Evolutionary conservation across 2,888 invertebrate species (phyloP).

Genomic region (Tethea ocularis): DNA sequence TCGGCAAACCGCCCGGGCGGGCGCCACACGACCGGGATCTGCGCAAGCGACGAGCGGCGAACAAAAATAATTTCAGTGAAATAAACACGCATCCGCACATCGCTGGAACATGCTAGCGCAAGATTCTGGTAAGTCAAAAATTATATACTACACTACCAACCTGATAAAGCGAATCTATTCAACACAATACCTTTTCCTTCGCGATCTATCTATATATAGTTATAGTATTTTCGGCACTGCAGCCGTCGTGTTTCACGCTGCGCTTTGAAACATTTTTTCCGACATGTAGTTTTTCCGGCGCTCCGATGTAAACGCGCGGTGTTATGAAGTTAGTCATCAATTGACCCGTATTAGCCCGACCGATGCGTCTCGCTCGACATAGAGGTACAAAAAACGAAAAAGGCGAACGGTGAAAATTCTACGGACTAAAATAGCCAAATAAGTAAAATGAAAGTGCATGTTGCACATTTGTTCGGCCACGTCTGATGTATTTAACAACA

Average conservation of each 20-base stretch:
- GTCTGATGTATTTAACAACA: conserved; percentile 39
- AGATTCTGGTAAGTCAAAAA: conserved; percentile 76
- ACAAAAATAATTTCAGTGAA: conserved; percentile 73
- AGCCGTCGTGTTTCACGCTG: conserved; percentile 57
- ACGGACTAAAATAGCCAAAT: conserved; percentile 32
- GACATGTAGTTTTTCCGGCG: conserved; percentile 21
- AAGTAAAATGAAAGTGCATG: conserved; percentile 59
- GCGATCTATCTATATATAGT: conserved; percentile 61
- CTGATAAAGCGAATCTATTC: conserved; percentile 16
- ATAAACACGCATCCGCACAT: conserved; percentile 71
- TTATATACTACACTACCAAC: conserved; percentile 18
- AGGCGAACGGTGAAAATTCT: conserved; percentile 27
- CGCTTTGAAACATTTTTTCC: conserved; percentile 50
- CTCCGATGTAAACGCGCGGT: background rate
- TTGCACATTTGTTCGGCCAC: conserved; percentile 35
- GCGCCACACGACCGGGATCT: conserved; percentile 83
- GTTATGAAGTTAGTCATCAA: background rate
- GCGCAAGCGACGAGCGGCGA: conserved; percentile 74
- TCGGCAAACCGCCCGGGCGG: conserved; percentile 83
- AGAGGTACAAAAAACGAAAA: conserved; percentile 25
- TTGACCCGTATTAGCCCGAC: conserved; percentile 12
- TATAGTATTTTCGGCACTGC: conserved; percentile 72
- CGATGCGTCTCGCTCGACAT: conserved; percentile 22
- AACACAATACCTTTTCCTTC: conserved; percentile 30
- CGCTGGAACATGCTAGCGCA: conserved; percentile 68